Percentiles rank a stretch among this genome's conserved stretches.
phyloP scores from a whole-genome alignment of 2,113 vertebrate species.

The Neofelis nebulosa region DNA sequence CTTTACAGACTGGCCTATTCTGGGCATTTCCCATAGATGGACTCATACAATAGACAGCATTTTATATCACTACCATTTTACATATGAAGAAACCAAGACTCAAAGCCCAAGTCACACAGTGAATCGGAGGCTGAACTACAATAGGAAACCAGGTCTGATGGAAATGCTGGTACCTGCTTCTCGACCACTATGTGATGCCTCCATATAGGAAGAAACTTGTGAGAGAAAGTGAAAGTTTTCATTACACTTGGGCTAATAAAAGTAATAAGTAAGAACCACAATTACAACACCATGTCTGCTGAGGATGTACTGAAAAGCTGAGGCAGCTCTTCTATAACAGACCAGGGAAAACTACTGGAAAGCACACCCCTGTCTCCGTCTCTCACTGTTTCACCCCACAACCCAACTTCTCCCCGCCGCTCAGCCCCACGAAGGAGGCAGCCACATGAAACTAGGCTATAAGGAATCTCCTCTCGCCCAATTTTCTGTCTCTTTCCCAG shows the following conservation, averaged over 20 bases:
- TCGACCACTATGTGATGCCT: background rate
- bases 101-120: background rate
- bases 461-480: background rate
- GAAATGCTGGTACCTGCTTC: background rate
- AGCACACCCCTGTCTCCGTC: background rate
- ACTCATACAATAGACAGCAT: background rate
- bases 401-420: background rate
- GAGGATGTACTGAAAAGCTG: background rate
- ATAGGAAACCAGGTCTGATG: background rate
- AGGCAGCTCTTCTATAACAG: background rate
- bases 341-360: background rate
- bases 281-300: background rate
- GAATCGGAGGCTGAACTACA: background rate
- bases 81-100: constrained; percentile 7
- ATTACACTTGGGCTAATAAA: background rate
- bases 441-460: background rate
- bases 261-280: background rate
- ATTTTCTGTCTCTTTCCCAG: background rate
- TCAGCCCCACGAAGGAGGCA: background rate
- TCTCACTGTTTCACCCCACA: background rate
- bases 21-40: background rate
- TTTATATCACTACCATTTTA: background rate
- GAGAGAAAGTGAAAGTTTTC: background rate
- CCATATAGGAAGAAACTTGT: background rate
- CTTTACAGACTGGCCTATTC: background rate